Evolutionary conservation across 2,113 vertebrate species (phyloP), one percentile per base, ranked within the genome.

Genomic region (Tichodroma muraria): DNA sequence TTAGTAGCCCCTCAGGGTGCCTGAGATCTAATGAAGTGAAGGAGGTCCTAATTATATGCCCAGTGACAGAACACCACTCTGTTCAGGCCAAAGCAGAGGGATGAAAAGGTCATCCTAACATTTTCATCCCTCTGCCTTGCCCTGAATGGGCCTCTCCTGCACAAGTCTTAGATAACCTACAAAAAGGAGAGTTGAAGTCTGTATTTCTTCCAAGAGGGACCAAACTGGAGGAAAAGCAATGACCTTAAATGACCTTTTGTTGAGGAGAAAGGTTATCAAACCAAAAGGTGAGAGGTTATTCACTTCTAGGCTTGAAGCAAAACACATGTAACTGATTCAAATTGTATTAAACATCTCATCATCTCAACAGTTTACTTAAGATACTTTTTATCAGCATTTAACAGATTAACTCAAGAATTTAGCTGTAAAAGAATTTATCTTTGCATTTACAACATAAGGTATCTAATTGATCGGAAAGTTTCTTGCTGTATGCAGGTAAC

Each of bases 211-310:
- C 92, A 96, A 88, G 59, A 76, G 31, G 19, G 37, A 52, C 85
- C 50, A 94, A 91, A 71, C 42, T 38, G 53, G 15, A 90, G 35
- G 35, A 93, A 54, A 75, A 85, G 69, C 50, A 91, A 40, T 72
- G 92, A 82, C 70, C 71, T 84, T 68, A 93, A 94, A 60, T 66
- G 85, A 90, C 57, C 45, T 96, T 93, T 92, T 84, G 38, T 30
- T 80, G 53, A 66, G 56, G 52, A 94, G 84, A 89, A 95, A 96
- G 91, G 95, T 91, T 95, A 95, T 96, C 92, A 90, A 80, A 59
- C 30, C 71, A 69, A 93, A 83, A 64, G 60, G 59, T 93, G 86
- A 90, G 69, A 84, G 61, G 35, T 73, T 85, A 73, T 90, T 97
- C 95, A 80, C 81, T 73, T 27, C 24, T 21, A 50, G 15, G 23